These are phyloP conservation scores for Eptesicus fuscus DNA, from an alignment of 2,113 vertebrate species.

Conservation along the genomic window DNA sequence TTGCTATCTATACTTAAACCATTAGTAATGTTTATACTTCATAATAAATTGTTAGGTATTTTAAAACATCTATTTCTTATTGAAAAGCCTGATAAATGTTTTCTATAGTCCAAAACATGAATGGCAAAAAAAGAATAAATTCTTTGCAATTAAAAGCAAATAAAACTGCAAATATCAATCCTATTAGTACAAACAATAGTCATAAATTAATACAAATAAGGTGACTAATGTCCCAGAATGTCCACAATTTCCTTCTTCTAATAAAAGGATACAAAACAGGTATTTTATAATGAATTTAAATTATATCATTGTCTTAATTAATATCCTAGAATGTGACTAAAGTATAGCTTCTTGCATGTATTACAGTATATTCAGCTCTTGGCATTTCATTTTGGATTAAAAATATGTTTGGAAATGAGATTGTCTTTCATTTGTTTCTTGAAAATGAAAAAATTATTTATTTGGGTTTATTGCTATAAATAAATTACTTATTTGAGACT, in stretches of 20 bases:
- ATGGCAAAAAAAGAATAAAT: conserved; percentile 25
- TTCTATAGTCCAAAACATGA: conserved; percentile 38
- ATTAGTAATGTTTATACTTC: conserved; percentile 34
- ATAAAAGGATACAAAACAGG: background rate
- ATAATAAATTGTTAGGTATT: conserved; percentile 30
- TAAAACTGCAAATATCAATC: conserved; percentile 42
- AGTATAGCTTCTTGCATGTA: background rate
- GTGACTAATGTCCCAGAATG: background rate
- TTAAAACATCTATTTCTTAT: conserved; percentile 41
- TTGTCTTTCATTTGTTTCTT: conserved; percentile 58
- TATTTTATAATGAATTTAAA: conserved; percentile 26
- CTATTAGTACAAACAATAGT: background rate
- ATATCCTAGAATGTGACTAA: background rate
- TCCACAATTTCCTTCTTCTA: background rate
- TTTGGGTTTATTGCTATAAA: conserved; percentile 52
- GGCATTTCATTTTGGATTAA: conserved; percentile 42
- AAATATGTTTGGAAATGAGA: conserved; percentile 43
- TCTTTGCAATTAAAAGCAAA: conserved; percentile 40
- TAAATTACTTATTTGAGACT: conserved; percentile 58
- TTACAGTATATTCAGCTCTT: conserved; percentile 38
- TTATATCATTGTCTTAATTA: background rate
- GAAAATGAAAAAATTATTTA: conserved; percentile 67
- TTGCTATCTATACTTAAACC: conserved; percentile 26
- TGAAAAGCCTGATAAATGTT: conserved; percentile 6
- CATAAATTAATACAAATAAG: conserved; percentile 48